A percentile compares a stretch with the other conserved stretches of the same genome.
These are phyloP conservation scores for Cinara cedri DNA, from an alignment of 2,888 invertebrate genomes.

Conservation along the genomic window DNA sequence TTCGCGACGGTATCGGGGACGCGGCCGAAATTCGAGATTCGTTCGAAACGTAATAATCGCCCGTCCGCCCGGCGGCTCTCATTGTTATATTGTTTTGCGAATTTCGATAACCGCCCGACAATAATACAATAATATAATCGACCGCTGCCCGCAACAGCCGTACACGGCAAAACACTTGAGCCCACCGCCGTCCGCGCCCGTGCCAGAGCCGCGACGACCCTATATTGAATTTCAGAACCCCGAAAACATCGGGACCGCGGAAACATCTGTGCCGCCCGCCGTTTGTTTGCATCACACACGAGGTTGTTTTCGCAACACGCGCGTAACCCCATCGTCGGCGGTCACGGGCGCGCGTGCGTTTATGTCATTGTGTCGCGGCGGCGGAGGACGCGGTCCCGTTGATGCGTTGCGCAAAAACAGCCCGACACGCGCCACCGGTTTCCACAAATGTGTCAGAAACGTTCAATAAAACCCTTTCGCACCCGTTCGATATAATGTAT, in stretches of 20 bases:
- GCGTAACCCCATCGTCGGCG: slow-evolving; percentile 33
- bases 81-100: too few relatives aligned
- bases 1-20: too few relatives aligned
- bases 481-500: not conserved
- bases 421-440: slow-evolving; percentile 56
- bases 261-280: slow-evolving; percentile 45
- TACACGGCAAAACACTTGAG: slow-evolving; percentile 19
- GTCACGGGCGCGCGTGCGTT: slow-evolving; percentile 17
- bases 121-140: too few relatives aligned
- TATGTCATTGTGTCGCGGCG: not conserved
- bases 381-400: not conserved
- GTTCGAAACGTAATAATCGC: too few relatives aligned
- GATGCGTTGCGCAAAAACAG: slow-evolving; percentile 50
- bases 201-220: too few relatives aligned
- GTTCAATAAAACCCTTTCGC: slow-evolving; percentile 52
- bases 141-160: too few relatives aligned
- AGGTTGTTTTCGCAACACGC: slow-evolving; percentile 46
- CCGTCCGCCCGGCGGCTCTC: too few relatives aligned
- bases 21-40: too few relatives aligned
- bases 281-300: too few relatives aligned
- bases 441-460: slow-evolving; percentile 56
- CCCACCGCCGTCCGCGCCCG: too few relatives aligned
- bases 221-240: slow-evolving; percentile 45
- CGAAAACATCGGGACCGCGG: slow-evolving; percentile 48
- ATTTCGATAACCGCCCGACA: too few relatives aligned